Conservation (phyloP, 2,888 invertebrate species). For the Alsophila aescularia region DNA sequence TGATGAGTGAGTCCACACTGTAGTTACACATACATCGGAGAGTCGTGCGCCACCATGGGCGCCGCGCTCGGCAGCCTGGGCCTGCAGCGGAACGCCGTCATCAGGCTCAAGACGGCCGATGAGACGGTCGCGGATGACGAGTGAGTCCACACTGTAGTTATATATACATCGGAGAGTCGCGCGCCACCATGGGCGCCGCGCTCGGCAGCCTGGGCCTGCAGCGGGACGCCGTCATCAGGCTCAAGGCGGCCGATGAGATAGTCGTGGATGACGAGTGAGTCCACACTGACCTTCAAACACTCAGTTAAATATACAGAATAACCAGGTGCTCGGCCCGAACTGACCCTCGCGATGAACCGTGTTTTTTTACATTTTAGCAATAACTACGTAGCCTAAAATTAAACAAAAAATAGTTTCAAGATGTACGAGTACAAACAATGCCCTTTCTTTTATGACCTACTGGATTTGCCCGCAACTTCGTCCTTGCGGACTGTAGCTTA, state of each 20-base stretch:
- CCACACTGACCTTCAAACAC: too few species aligned
- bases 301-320: not conserved
- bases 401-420: too few species aligned
- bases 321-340: too few species aligned
- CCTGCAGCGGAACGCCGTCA: conserved; percentile 88
- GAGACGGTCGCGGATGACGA: conserved; percentile 86
- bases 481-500: too few species aligned
- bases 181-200: conserved; percentile 88
- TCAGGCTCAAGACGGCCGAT: conserved; percentile 87
- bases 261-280: conserved; percentile 85
- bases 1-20: conserved; percentile 73
- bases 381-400: too few species aligned
- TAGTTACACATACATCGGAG: too few species aligned
- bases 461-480: too few species aligned
- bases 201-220: conserved; percentile 89
- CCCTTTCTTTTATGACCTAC: too few species aligned
- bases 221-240: conserved; percentile 87
- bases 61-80: conserved; percentile 89
- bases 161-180: conserved; percentile 90
- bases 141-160: conserved; percentile 45
- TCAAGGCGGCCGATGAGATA: conserved; percentile 86
- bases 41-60: conserved; percentile 89
- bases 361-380: too few species aligned
- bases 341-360: too few species aligned
- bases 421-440: too few species aligned